phyloP scores from a whole-genome alignment of 1,140 invertebrate species.

The Halotydeus destructor region DNA sequence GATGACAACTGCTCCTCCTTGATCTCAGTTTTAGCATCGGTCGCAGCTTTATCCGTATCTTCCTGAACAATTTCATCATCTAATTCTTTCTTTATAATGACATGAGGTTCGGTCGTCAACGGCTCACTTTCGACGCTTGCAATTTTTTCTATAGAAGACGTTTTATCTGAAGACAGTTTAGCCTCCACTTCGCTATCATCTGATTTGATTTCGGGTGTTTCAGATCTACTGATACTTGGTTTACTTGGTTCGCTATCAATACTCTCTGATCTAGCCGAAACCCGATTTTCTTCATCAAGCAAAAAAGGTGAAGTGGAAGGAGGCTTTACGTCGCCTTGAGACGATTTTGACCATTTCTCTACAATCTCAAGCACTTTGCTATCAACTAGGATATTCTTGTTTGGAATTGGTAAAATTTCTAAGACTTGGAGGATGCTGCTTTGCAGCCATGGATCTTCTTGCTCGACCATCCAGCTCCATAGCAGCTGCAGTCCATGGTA shows the following conservation, averaged over 20 bases:
- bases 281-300: too few relatives aligned
- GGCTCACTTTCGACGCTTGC: background rate
- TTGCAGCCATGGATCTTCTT: conserved; percentile 20
- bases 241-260: too few relatives aligned
- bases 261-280: too few relatives aligned
- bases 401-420: conserved; percentile 62
- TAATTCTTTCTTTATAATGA: background rate
- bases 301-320: too few relatives aligned
- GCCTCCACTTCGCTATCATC: too few relatives aligned
- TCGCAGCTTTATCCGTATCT: background rate
- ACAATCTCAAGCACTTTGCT: conserved; percentile 57
- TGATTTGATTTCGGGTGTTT: background rate
- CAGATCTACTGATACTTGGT: too few relatives aligned
- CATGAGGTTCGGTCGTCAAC: background rate
- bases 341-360: conserved; percentile 42
- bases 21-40: conserved; percentile 1
- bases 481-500: conserved; percentile 75
- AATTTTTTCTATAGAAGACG: too few relatives aligned
- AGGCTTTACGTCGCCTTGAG: background rate
- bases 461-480: conserved; percentile 72
- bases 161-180: too few relatives aligned
- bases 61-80: background rate
- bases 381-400: conserved; percentile 75
- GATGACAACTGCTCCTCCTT: background rate
- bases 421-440: conserved; percentile 19